Conservation (phyloP, 2,797 vertebrate species). For the Notamacropus eugenii region DNA sequence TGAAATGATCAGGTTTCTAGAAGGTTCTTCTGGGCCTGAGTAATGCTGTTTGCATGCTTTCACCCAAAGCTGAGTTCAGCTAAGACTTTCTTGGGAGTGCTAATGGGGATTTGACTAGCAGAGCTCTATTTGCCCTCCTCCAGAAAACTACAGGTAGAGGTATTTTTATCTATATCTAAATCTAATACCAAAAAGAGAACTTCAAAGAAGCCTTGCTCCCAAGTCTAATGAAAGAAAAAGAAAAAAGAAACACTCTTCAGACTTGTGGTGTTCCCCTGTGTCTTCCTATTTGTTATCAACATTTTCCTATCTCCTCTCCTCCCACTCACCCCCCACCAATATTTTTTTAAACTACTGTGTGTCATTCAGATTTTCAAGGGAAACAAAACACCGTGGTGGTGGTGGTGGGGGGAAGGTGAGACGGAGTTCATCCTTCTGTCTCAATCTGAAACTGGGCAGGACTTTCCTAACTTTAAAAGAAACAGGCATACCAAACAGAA, state of each 20-base stretch:
- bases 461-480: conserved; percentile 15
- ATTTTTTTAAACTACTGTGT: background rate
- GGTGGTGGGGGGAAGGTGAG: background rate
- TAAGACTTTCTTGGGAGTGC: conserved; percentile 55
- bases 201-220: conserved; percentile 23
- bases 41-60: conserved; percentile 55
- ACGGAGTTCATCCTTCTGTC: background rate
- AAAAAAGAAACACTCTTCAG: background rate
- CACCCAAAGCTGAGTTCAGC: conserved; percentile 33
- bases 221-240: background rate
- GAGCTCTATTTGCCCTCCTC: conserved; percentile 33
- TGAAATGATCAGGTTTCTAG: conserved; percentile 62
- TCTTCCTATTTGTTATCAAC: background rate
- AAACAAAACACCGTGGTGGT: conserved; percentile 1
- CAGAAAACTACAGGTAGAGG: conserved; percentile 27
- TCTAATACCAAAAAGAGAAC: conserved; percentile 31
- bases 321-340: background rate
- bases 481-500: background rate
- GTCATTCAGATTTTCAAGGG: conserved; percentile 20
- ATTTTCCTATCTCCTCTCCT: background rate
- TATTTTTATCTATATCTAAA: conserved; percentile 54
- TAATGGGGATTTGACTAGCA: conserved; percentile 54
- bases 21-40: conserved; percentile 58
- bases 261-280: background rate
- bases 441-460: conserved; percentile 18